Evolutionary conservation across 2,888 invertebrate genomes (phyloP).

Genomic region (Parnassius glacialis): DNA sequence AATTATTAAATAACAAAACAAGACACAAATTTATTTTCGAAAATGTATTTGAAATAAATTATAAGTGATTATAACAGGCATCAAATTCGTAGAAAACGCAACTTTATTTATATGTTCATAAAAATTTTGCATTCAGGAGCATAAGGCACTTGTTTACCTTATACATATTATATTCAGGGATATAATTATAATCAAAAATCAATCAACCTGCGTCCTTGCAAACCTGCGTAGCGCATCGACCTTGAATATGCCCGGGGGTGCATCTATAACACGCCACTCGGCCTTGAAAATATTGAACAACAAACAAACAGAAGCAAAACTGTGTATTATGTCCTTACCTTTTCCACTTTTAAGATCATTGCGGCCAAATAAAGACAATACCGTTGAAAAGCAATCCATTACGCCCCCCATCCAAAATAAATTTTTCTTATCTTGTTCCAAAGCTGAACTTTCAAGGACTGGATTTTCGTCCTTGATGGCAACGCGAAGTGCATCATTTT

Average conservation of each 20-base stretch:
- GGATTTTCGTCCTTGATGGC: slow-evolving; percentile 38
- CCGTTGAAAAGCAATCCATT: slow-evolving; percentile 92
- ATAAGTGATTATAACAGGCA: too few species aligned
- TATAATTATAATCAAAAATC: slow-evolving; percentile 24
- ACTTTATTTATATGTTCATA: too few species aligned
- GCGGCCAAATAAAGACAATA: slow-evolving; percentile 92
- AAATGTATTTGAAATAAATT: too few species aligned
- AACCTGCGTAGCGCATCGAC: slow-evolving; percentile 44
- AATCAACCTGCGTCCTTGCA: slow-evolving; percentile 28
- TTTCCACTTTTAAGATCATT: slow-evolving; percentile 83
- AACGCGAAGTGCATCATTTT: slow-evolving; percentile 32
- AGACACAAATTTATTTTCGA: too few species aligned
- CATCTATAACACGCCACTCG: slow-evolving; percentile 27
- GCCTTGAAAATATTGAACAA: slow-evolving; percentile 29
- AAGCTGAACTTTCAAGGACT: slow-evolving; percentile 33
- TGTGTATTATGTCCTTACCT: slow-evolving; percentile 60
- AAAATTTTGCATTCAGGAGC: too few species aligned
- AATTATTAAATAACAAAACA: too few species aligned
- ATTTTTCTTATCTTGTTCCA: slow-evolving; percentile 68
- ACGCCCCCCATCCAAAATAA: slow-evolving; percentile 90
- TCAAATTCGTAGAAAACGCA: too few species aligned
- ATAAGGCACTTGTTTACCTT: too few species aligned
- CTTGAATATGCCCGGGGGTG: slow-evolving; percentile 38
- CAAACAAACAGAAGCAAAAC: slow-evolving; percentile 19
- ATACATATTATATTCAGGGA: too few species aligned